These are phyloP conservation scores for Dasysyrphus albostriatus DNA, from an alignment of 2,888 invertebrate species.

Conservation along the genomic window DNA sequence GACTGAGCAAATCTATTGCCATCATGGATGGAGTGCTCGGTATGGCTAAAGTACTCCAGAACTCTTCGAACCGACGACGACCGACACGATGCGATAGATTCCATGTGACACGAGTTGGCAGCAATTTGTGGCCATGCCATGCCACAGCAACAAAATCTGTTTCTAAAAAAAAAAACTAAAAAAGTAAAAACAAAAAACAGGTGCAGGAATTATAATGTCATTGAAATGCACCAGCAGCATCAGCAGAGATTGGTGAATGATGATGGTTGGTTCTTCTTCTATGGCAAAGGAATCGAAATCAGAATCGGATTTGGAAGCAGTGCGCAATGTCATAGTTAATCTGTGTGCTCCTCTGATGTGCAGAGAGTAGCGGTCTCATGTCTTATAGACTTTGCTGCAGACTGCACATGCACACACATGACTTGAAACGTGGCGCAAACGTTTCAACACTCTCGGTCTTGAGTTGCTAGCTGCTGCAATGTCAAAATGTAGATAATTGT, in stretches of 20 bases:
- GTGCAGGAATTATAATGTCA: conserved; percentile 76
- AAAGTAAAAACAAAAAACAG: conserved; percentile 50
- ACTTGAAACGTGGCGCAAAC: conserved; percentile 65
- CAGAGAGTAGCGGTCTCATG: conserved; percentile 17
- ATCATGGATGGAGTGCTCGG: conserved; percentile 20
- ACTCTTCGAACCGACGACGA: background rate
- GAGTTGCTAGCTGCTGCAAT: conserved; percentile 31
- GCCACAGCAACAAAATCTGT: conserved; percentile 43
- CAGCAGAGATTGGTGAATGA: conserved; percentile 65
- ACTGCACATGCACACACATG: conserved; percentile 8
- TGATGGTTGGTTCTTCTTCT: conserved; percentile 53
- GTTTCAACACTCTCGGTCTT: conserved; percentile 65
- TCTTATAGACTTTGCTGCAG: conserved; percentile 6
- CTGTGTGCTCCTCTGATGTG: conserved; percentile 17
- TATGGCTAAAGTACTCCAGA: conserved; percentile 17
- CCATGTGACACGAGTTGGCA: conserved; percentile 75
- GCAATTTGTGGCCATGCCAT: conserved; percentile 70
- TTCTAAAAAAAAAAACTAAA: background rate
- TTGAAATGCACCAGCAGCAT: conserved; percentile 56
- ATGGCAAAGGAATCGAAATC: conserved; percentile 33
- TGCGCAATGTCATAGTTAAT: conserved; percentile 51
- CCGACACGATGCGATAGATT: conserved; percentile 49
- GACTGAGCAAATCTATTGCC: conserved; percentile 66
- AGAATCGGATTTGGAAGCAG: conserved; percentile 49
- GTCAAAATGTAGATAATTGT: conserved; percentile 70